Base-by-base conservation (phyloP, 2,888 invertebrate species). In the Timema podura region DNA sequence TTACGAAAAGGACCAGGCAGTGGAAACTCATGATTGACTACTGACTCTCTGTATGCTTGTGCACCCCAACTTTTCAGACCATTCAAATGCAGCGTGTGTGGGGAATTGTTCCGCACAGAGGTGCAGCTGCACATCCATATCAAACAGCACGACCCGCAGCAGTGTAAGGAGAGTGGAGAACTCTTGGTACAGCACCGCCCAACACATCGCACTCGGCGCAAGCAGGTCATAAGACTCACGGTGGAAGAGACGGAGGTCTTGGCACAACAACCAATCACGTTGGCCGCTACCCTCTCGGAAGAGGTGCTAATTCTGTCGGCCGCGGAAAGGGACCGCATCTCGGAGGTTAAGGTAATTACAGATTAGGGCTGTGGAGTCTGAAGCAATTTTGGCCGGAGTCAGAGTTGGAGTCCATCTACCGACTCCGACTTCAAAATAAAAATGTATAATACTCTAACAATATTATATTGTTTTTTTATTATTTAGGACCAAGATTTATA, bases 301-400 rank as follows among this genome's bases (percentile, higher is more conserved):
- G 79, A 78, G 73, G 77, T 81, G 49, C 73, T 81, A 3, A 75
- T 80, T 44, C 79, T 79, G 5, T 77, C 79, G 3, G 77, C 79
- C 6, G 78, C 77, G 0, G 80, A 81, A 51, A 76, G 74, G 64
- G 77, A 79, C 49, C 76, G 76, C 15, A 75, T 78, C 67, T 76
- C 77, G 65, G 74, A 75, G 54, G 61, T 74, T 16, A 73, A 76
- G 65, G 79, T 77, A 71, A 57, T 66, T 67, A 30, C 30, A 30
- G 30, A 30, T 3, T 30, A 30, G 30, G 30, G 30, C 3, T 30
- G 3, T 30, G 30, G 30, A 30, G 30, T 30, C 30, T 30, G 30
- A 30, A 30, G 30, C 30, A 66, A 66, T 1, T 66, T 66, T 65
- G 46, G 13, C 65, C 10, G 1, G 30, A 30, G 30, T 30, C 30